These are phyloP conservation scores for Eulemur macaco DNA, from an alignment of 2,113 vertebrate species.

Conservation along the genomic window DNA sequence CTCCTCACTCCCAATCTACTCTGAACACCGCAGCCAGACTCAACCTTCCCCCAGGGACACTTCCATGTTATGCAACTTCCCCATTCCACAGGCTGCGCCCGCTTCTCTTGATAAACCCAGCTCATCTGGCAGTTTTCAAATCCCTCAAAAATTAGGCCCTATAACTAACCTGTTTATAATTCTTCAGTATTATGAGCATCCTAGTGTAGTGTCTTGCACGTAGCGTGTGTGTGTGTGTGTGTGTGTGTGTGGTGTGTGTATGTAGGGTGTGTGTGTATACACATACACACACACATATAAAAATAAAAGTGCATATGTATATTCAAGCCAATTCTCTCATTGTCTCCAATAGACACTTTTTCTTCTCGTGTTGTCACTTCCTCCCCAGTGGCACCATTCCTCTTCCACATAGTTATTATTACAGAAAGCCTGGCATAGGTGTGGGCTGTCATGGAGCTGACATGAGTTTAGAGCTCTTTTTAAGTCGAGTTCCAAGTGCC, in stretches of 20 bases:
- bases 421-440: background rate
- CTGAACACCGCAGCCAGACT: background rate
- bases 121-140: background rate
- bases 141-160: background rate
- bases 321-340: background rate
- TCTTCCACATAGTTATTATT: background rate
- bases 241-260: background rate
- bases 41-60: background rate
- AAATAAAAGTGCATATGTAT: too few relatives aligned
- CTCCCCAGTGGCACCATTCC: background rate
- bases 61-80: background rate
- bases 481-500: background rate
- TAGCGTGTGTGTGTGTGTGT: background rate
- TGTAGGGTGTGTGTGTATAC: background rate
- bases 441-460: background rate
- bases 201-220: background rate
- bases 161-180: background rate
- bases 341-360: background rate
- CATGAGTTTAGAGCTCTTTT: background rate
- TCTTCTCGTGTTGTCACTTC: background rate
- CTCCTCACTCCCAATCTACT: background rate
- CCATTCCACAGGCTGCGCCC: background rate
- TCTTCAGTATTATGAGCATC: background rate
- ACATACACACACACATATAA: background rate
- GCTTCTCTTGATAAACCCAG: background rate